Evolutionary conservation across 2,113 vertebrate genomes (phyloP), one percentile per base, ranked within the genome.

Genomic region (Aegithalos caudatus): DNA sequence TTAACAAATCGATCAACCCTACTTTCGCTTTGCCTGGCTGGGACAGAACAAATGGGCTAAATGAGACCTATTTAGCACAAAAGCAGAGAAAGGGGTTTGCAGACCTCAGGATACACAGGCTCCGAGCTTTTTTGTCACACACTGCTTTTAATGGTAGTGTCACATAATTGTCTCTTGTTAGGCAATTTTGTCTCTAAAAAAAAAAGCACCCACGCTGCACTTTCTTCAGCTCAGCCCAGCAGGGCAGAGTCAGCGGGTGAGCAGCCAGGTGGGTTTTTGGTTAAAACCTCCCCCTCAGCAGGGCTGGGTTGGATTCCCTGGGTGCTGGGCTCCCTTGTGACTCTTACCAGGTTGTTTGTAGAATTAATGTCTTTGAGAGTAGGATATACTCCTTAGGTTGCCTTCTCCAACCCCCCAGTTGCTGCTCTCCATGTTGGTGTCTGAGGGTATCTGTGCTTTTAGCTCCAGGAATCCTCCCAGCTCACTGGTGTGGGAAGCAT

Each of bases 1-100:
- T 98, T 98, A 98, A 94, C 95, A 95, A 97, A 97, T 96, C 95
- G 96, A 98, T 98, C 97, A 97, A 89, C 45, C 79, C 92, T 81
- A 21, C 90, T 95, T 95, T 88, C 33, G 28, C 97, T 96, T 86
- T 92, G 95, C 94, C 96, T 77, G 80, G 12, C 96, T 95, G 91
- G 92, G 95, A 96, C 67, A 86, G 94, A 98, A 98, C 97, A 98
- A 98, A 97, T 4, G 61, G 64, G 50, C 81, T 74, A 92, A 97
- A 97, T 92, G 89, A 90, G 96, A 38, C 85, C 73, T 81, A 81
- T 94, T 95, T 81, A 94, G 67, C 50, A 78, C 48, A 10, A 24
- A 83, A 65, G 78, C 35, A 78, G 61, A 93, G 73, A 81, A 94
- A 70, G 53, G 54, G 37, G 14, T 38, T 85, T 48, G 42, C 42